phyloP scores from a whole-genome alignment of 2,888 invertebrate genomes.

The Lamellibrachia satsuma region DNA sequence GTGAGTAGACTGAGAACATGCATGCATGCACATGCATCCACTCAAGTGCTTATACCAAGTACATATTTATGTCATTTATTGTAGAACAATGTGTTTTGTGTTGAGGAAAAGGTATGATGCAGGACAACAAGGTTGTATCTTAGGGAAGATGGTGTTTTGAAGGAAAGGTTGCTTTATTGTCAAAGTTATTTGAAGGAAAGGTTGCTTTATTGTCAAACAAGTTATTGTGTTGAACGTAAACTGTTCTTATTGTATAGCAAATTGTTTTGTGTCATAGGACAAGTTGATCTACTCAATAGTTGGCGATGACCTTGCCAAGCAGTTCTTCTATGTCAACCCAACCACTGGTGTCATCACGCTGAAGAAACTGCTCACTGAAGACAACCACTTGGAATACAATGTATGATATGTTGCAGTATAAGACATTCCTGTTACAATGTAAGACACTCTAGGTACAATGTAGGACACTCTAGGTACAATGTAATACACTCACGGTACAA shows the following conservation, averaged over 20 bases:
- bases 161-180: not conserved
- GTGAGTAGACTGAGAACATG: slow-evolving; percentile 41
- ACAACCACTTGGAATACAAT: slow-evolving; percentile 45
- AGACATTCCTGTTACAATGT: not conserved
- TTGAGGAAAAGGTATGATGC: too few relatives aligned
- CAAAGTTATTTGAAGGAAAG: not conserved
- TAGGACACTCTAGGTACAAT: not conserved
- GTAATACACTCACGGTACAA: slow-evolving; percentile 14
- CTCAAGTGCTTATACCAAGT: not conserved
- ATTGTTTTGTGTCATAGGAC: slow-evolving; percentile 41
- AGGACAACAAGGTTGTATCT: too few relatives aligned
- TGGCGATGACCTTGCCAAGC: slow-evolving; percentile 50
- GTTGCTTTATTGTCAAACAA: not conserved
- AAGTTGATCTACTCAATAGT: slow-evolving; percentile 47
- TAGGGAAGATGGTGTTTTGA: not conserved
- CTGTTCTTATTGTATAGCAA: not conserved
- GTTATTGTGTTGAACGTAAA: not conserved
- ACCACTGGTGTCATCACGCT: slow-evolving; percentile 49
- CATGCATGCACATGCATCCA: not conserved
- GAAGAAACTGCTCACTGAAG: slow-evolving; percentile 48
- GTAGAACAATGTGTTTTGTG: not conserved
- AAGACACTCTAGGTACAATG: not conserved
- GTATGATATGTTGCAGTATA: slow-evolving; percentile 37
- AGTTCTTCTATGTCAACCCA: slow-evolving; percentile 55
- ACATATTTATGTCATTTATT: not conserved